phyloP scores from a whole-genome alignment of 2,888 invertebrate genomes.

The Luperina testacea region DNA sequence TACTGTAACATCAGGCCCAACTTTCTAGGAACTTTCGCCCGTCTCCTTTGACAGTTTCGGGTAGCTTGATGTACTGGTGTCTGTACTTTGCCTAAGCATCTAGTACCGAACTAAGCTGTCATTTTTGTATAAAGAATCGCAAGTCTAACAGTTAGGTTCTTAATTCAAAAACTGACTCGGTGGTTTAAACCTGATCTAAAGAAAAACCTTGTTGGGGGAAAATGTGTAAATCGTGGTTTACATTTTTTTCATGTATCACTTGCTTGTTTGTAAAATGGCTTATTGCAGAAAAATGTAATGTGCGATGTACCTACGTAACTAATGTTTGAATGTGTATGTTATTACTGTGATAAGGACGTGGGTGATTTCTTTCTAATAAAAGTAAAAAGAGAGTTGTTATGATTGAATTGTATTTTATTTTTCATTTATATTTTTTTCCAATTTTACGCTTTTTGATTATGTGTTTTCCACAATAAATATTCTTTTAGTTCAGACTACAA shows the following conservation, averaged over 20 bases:
- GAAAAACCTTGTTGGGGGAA: not conserved
- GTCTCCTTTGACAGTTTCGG: no score
- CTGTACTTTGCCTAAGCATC: no score
- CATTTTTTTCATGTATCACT: not conserved
- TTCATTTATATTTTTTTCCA: slow-evolving; percentile 81
- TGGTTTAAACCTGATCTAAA: not conserved
- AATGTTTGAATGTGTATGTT: slow-evolving; percentile 5
- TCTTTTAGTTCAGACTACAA: slow-evolving; percentile 80
- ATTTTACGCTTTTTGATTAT: slow-evolving; percentile 76
- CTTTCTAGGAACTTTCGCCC: no score
- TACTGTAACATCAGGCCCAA: no score
- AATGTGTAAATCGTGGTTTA: not conserved
- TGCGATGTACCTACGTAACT: not conserved
- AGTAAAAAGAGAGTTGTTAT: slow-evolving; percentile 69
- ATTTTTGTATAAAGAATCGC: no score
- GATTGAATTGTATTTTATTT: slow-evolving; percentile 84
- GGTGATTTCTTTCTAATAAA: slow-evolving; percentile 31
- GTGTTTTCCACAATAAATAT: slow-evolving; percentile 88
- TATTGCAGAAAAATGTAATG: not conserved
- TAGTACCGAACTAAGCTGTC: no score
- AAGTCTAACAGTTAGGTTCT: not conserved
- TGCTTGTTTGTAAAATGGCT: not conserved
- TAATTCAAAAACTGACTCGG: not conserved
- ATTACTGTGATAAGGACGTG: slow-evolving; percentile 17
- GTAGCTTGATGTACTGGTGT: no score